Conservation (phyloP, 30 jellyfish, hydroid and myxozoan genomes). For the Aurelia sp. region DNA sequence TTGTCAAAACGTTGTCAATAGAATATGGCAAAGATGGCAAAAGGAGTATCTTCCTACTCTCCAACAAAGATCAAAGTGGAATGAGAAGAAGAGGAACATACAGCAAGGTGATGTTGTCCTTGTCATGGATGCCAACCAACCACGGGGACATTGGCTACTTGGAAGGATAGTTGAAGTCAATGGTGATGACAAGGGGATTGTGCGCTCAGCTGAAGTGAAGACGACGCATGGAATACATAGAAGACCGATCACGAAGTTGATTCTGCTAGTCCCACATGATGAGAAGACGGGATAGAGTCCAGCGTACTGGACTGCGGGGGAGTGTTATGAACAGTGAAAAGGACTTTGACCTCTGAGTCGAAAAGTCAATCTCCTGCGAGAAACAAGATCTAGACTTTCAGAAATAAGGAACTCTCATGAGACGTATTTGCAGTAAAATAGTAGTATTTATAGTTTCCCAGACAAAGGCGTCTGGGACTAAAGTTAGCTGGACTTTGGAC, state of each 20-base stretch:
- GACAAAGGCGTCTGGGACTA: no score
- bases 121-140: constrained; percentile 30
- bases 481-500: no score
- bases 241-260: constrained; percentile 33
- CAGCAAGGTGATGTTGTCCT: constrained; percentile 27
- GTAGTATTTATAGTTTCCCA: no score
- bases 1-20: constrained; percentile 12
- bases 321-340: constrained; percentile 16
- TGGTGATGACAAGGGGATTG: constrained; percentile 36
- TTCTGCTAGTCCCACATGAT: constrained; percentile 29
- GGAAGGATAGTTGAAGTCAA: constrained; percentile 28
- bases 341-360: no score
- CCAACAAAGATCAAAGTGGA: constrained; percentile 41
- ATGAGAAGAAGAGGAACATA: constrained; percentile 24
- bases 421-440: no score
- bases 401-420: no score
- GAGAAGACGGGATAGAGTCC: constrained; percentile 47
- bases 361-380: no score
- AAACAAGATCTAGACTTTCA: no score
- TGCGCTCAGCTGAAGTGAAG: constrained; percentile 24
- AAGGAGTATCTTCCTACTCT: background rate
- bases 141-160: constrained; percentile 39
- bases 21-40: background rate
- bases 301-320: constrained; percentile 53
- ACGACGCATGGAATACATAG: constrained; percentile 2